Conservation (phyloP, 2,797 vertebrate genomes). For the Mus caroli region DNA sequence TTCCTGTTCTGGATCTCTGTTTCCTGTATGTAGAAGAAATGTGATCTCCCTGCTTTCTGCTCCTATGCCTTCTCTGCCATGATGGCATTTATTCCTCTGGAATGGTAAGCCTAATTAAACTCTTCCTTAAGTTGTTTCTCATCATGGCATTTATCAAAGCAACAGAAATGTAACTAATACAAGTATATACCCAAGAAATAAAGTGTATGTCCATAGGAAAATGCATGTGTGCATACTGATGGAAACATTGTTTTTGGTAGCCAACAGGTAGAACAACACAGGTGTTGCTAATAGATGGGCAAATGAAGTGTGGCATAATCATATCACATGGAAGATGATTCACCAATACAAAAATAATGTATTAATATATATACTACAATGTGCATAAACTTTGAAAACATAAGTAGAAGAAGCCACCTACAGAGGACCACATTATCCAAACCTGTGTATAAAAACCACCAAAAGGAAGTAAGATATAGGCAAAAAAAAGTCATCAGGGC, state of each 20-base stretch:
- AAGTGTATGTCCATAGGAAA: slow-evolving; percentile 15
- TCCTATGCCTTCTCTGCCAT: neutral
- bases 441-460: neutral
- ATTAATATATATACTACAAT: neutral
- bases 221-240: neutral
- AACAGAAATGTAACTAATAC: neutral
- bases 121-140: neutral
- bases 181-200: neutral
- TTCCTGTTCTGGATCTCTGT: neutral
- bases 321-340: neutral
- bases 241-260: neutral
- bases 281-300: neutral
- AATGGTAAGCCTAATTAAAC: neutral
- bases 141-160: neutral
- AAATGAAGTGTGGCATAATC: neutral
- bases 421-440: neutral
- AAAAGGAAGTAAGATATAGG: neutral
- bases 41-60: neutral
- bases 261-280: neutral
- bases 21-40: neutral
- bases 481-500: neutral
- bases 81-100: neutral
- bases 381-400: slow-evolving; percentile 1
- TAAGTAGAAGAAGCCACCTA: neutral
- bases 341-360: slow-evolving; percentile 37